These are phyloP conservation scores for Scaptomyza polygonia DNA, from an alignment of 2,888 invertebrate species.

Conservation along the genomic window DNA sequence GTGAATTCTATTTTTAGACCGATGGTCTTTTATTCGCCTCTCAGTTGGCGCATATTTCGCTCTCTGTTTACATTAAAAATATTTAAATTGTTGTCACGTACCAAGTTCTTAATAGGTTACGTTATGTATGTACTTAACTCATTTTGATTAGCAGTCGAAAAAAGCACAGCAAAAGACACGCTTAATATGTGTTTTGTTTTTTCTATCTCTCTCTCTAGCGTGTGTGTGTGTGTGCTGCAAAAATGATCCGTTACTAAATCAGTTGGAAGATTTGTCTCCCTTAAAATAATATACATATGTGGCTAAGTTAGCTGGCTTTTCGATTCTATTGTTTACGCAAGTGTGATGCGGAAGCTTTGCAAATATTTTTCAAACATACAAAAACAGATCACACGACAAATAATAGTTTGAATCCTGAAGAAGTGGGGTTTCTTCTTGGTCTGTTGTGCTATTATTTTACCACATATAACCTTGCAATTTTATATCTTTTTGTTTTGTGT, in stretches of 20 bases:
- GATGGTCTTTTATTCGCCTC: slow-evolving; percentile 36
- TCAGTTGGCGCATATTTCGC: slow-evolving; percentile 44
- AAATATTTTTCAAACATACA: slow-evolving; percentile 6
- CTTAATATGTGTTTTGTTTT: slow-evolving; percentile 33
- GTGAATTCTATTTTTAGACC: slow-evolving; percentile 70
- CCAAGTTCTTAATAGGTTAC: slow-evolving; percentile 79
- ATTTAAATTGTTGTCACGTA: slow-evolving; percentile 80
- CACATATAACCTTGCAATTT: too few relatives aligned
- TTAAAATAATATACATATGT: too few relatives aligned
- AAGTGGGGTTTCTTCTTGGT: too few relatives aligned
- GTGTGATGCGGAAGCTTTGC: slow-evolving; percentile 32
- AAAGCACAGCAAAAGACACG: slow-evolving; percentile 65
- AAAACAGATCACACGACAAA: background rate
- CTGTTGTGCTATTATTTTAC: too few relatives aligned
- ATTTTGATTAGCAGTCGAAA: slow-evolving; percentile 74
- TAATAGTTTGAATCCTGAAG: background rate
- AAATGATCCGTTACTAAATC: slow-evolving; percentile 40
- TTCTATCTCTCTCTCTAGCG: too few relatives aligned
- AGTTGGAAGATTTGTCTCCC: slow-evolving; percentile 2
- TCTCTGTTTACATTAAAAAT: slow-evolving; percentile 78
- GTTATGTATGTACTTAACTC: slow-evolving; percentile 79
- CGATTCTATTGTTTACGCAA: slow-evolving; percentile 41
- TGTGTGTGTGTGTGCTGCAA: slow-evolving; percentile 1
- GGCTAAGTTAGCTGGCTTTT: background rate
- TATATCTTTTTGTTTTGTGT: too few relatives aligned